Evolutionary conservation across 2,888 invertebrate genomes (phyloP).

Genomic region (Luperina testacea): DNA sequence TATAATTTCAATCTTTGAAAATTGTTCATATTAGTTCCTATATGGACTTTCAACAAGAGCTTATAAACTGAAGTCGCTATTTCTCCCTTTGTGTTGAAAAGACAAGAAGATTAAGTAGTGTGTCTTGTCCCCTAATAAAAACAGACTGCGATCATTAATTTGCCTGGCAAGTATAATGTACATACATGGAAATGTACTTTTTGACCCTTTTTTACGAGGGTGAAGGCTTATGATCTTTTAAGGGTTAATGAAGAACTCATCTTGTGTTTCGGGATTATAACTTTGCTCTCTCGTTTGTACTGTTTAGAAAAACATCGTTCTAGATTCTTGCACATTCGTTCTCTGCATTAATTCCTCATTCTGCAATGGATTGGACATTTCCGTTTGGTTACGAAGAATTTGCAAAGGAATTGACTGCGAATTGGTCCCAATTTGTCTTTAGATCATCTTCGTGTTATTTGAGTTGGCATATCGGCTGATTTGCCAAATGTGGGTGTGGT

Average conservation of each 20-base stretch:
- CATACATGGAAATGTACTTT: slow-evolving; percentile 4
- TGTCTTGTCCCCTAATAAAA: slow-evolving; percentile 9
- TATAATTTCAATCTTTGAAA: background rate
- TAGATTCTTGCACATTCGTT: slow-evolving; percentile 1
- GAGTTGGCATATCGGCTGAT: slow-evolving; percentile 35
- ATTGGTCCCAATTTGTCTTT: slow-evolving; percentile 55
- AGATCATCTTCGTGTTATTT: slow-evolving; percentile 34
- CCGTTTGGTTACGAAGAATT: slow-evolving; percentile 51
- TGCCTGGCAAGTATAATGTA: slow-evolving; percentile 7
- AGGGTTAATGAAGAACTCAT: too few relatives aligned
- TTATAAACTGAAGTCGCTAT: background rate
- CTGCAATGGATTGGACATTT: slow-evolving; percentile 55
- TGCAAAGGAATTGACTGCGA: slow-evolving; percentile 51
- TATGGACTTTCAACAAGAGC: background rate
- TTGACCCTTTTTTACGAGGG: slow-evolving; percentile 16
- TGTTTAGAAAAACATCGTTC: background rate
- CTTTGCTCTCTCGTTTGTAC: background rate
- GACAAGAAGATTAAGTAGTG: background rate
- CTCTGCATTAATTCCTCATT: slow-evolving; percentile 43
- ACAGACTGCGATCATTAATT: slow-evolving; percentile 13
- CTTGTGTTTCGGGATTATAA: background rate
- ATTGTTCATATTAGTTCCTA: background rate
- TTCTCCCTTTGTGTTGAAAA: background rate
- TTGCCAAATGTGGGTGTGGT: slow-evolving; percentile 33
- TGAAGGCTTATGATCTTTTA: slow-evolving; percentile 13